Evolutionary conservation across 2,113 vertebrate species (phyloP).

Genomic region (Paracanthobrama guichenoti): DNA sequence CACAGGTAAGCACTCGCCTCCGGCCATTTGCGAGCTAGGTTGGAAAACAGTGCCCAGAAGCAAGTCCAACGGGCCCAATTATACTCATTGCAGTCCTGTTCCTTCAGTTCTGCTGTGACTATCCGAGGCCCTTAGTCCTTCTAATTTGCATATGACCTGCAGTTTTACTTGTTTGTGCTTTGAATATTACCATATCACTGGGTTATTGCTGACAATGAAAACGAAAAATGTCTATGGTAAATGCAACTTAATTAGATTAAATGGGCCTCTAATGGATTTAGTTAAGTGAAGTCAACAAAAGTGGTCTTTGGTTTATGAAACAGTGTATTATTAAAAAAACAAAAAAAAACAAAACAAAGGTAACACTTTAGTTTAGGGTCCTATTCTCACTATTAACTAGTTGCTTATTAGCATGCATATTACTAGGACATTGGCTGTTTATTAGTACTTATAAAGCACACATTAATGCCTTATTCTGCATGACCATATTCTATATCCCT

Average conservation of each 20-base stretch:
- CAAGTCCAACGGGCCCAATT: constrained; percentile 63
- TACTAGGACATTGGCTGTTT: no score
- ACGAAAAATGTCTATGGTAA: not conserved
- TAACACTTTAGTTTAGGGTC: no score
- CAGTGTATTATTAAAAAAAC: not conserved
- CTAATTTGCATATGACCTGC: constrained; percentile 24
- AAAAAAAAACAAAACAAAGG: no score
- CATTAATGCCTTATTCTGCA: no score
- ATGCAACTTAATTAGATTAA: not conserved
- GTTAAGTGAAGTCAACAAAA: constrained; percentile 2
- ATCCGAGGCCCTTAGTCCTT: constrained; percentile 17
- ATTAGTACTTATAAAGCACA: no score
- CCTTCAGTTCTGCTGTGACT: constrained; percentile 35
- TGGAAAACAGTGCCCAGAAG: constrained; percentile 59
- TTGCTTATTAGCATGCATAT: no score
- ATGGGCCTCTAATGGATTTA: constrained; percentile 1
- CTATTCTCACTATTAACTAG: no score
- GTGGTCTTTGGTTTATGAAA: not conserved
- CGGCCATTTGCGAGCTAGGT: constrained; percentile 58
- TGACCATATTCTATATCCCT: no score
- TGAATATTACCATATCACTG: constrained; percentile 16
- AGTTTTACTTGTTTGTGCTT: constrained; percentile 29
- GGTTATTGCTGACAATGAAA: constrained; percentile 32
- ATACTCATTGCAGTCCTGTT: constrained; percentile 45
- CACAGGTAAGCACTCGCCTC: constrained; percentile 62